Evolutionary conservation across 1,140 invertebrate species (phyloP).

Genomic region (Sitophilus oryzae): DNA sequence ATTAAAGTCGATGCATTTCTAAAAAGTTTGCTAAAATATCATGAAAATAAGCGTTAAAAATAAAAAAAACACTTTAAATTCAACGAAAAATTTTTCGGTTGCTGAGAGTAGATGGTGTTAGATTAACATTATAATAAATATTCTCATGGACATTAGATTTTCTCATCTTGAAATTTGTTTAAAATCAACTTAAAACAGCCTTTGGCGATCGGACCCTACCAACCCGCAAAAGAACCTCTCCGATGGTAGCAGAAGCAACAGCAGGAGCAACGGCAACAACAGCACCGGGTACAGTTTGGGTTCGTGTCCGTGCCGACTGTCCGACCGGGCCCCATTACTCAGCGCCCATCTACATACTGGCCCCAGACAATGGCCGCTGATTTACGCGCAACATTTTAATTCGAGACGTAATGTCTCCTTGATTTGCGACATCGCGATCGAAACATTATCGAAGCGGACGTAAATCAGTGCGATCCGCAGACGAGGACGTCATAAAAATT

Average conservation of each 20-base stretch:
- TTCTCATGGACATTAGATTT: no score
- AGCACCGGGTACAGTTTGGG: slow-evolving; percentile 24
- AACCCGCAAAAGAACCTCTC: neutral
- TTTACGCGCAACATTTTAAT: slow-evolving; percentile 42
- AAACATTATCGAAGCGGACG: slow-evolving; percentile 39
- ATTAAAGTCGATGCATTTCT: no score
- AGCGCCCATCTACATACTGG: slow-evolving; percentile 34
- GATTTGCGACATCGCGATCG: slow-evolving; percentile 42
- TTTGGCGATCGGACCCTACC: neutral
- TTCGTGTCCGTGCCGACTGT: slow-evolving; percentile 23
- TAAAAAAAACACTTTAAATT: no score
- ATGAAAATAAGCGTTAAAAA: no score
- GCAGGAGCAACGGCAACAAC: no score
- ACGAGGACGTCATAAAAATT: slow-evolving; percentile 15
- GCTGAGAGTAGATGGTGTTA: no score
- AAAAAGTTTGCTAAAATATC: no score
- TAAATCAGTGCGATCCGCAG: slow-evolving; percentile 34
- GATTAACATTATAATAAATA: no score
- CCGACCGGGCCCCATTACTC: slow-evolving; percentile 24
- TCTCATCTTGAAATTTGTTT: no score
- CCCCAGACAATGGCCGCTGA: slow-evolving; percentile 39
- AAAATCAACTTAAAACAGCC: no score
- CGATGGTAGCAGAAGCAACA: no score
- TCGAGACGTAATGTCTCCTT: slow-evolving; percentile 43
- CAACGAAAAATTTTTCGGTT: no score